These are phyloP conservation scores for Periophthalmodon schlosseri DNA, from an alignment of 2,113 vertebrate genomes.

Conservation along the genomic window DNA sequence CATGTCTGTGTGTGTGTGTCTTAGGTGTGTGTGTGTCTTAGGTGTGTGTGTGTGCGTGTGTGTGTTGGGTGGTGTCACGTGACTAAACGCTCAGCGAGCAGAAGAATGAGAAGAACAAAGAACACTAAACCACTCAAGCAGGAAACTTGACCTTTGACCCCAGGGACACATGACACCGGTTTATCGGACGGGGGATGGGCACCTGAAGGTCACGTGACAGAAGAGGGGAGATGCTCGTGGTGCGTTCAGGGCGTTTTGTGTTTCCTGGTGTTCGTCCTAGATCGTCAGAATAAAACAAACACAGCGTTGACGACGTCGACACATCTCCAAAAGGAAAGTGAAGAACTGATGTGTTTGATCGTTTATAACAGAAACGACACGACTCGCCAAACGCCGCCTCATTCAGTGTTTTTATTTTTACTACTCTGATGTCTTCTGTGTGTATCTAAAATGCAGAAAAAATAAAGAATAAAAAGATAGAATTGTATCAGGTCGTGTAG, in stretches of 20 bases:
- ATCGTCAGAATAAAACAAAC: too few species aligned
- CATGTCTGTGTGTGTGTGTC: constrained; percentile 5
- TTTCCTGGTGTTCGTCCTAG: too few species aligned
- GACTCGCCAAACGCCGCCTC: too few species aligned
- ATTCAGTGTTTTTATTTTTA: too few species aligned
- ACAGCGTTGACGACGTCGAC: too few species aligned
- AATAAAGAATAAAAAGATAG: too few species aligned
- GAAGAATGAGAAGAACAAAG: constrained; percentile 48
- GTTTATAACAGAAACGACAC: too few species aligned
- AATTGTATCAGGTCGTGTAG: too few species aligned
- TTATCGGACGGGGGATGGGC: constrained; percentile 6
- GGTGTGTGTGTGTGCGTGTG: constrained; percentile 21
- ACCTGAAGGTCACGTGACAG: constrained; percentile 30
- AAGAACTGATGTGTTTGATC: too few species aligned
- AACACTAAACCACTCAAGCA: constrained; percentile 22
- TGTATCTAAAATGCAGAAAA: too few species aligned
- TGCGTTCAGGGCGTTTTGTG: not conserved
- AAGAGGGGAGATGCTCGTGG: constrained; percentile 17
- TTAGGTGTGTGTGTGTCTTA: constrained; percentile 12
- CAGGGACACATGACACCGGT: constrained; percentile 15
- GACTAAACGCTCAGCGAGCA: constrained; percentile 28
- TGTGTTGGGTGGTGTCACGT: constrained; percentile 44
- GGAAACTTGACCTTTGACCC: constrained; percentile 67
- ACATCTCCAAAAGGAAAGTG: too few species aligned
- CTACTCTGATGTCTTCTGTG: too few species aligned